Evolutionary conservation across 2,113 vertebrate genomes (phyloP).

Genomic region (Thunnus thynnus): DNA sequence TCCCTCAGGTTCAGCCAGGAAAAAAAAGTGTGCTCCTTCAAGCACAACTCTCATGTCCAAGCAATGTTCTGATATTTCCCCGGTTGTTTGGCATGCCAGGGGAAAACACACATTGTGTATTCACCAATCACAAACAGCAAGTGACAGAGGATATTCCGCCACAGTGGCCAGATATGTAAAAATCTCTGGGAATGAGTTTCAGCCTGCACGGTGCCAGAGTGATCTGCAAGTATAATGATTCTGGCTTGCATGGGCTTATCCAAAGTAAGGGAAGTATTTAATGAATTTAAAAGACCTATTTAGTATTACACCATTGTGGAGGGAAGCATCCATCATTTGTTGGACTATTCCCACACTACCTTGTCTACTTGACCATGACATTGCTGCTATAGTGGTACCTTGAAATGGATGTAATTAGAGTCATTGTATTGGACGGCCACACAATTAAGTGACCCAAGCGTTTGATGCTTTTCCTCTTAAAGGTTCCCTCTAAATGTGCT

Average conservation of each 20-base stretch:
- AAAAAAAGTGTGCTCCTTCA: slow-evolving; percentile 40
- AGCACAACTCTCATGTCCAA: slow-evolving; percentile 45
- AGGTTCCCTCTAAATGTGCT: not conserved
- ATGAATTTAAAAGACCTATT: slow-evolving; percentile 74
- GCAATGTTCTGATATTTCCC: slow-evolving; percentile 58
- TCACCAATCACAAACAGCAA: slow-evolving; percentile 73
- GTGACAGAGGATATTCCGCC: slow-evolving; percentile 67
- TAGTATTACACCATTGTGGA: slow-evolving; percentile 54
- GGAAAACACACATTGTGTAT: slow-evolving; percentile 60
- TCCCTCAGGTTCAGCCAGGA: slow-evolving; percentile 40
- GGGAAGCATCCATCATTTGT: slow-evolving; percentile 66
- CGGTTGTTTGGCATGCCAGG: slow-evolving; percentile 41
- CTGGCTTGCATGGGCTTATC: slow-evolving; percentile 53
- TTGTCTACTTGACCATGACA: slow-evolving; percentile 48
- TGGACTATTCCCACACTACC: slow-evolving; percentile 40
- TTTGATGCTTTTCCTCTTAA: slow-evolving; percentile 23
- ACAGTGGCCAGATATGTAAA: slow-evolving; percentile 72
- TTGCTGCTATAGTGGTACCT: slow-evolving; percentile 28
- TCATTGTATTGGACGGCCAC: slow-evolving; percentile 23
- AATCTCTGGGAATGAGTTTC: slow-evolving; percentile 56
- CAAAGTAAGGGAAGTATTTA: slow-evolving; percentile 65
- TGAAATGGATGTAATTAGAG: slow-evolving; percentile 53
- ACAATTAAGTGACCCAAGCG: slow-evolving; percentile 31
- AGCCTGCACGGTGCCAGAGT: slow-evolving; percentile 41
- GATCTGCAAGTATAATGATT: slow-evolving; percentile 78